These are phyloP conservation scores for Pygoscelis adeliae DNA, from an alignment of 2,113 vertebrate genomes.

Conservation along the genomic window DNA sequence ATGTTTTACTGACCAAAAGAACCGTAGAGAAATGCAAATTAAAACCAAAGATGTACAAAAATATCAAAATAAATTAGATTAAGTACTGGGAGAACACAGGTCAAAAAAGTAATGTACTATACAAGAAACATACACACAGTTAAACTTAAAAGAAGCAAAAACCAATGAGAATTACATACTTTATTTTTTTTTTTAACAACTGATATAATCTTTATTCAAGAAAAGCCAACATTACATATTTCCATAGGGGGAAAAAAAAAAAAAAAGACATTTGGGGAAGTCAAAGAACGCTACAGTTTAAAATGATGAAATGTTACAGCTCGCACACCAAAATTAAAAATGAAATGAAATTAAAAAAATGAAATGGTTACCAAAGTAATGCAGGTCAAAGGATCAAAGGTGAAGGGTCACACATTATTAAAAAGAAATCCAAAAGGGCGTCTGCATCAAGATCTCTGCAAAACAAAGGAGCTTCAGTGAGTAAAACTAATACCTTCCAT, in stretches of 20 bases:
- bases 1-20: not conserved
- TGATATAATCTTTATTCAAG: constrained; percentile 77
- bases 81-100: constrained; percentile 49
- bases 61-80: constrained; percentile 34
- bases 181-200: constrained; percentile 69
- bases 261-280: constrained; percentile 69
- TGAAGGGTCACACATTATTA: constrained; percentile 98
- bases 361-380: constrained; percentile 99
- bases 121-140: constrained; percentile 57
- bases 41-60: constrained; percentile 16
- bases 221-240: constrained; percentile 73
- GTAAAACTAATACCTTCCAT: constrained; percentile 72
- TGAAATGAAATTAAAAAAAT: constrained; percentile 92
- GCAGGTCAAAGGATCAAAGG: constrained; percentile 98
- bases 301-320: constrained; percentile 82
- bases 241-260: not conserved
- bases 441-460: constrained; percentile 95
- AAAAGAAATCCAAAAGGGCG: constrained; percentile 98
- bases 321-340: constrained; percentile 85
- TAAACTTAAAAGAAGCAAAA: constrained; percentile 73
- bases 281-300: constrained; percentile 74
- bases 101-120: constrained; percentile 39
- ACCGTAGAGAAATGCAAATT: constrained; percentile 6
- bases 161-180: constrained; percentile 58
- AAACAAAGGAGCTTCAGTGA: constrained; percentile 97